Evolutionary conservation across 2,797 vertebrate genomes (phyloP).

Genomic region (Manis javanica): DNA sequence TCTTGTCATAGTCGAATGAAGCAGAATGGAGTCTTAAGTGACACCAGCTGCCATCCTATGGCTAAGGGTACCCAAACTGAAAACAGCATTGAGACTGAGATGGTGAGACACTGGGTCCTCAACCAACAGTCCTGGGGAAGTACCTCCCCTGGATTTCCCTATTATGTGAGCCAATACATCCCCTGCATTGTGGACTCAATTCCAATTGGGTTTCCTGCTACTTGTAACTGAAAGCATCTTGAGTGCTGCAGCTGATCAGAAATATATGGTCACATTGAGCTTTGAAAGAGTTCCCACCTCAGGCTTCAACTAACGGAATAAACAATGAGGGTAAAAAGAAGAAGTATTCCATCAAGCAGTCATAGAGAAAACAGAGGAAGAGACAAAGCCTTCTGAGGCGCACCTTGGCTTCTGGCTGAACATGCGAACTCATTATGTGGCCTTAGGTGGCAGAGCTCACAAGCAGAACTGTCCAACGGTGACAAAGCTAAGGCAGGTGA

Average conservation of each 20-base stretch:
- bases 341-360: neutral
- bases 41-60: neutral
- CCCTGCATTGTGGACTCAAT: neutral
- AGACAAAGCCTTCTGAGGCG: neutral
- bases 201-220: neutral
- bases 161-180: neutral
- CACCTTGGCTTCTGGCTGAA: neutral
- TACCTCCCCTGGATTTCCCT: neutral
- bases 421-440: neutral
- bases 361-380: neutral
- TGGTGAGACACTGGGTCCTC: neutral
- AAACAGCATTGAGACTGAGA: neutral
- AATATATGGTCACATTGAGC: neutral
- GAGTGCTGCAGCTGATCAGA: neutral
- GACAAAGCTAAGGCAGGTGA: neutral
- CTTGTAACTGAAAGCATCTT: neutral
- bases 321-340: neutral
- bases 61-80: neutral
- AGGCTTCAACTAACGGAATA: neutral
- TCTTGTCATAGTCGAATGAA: neutral
- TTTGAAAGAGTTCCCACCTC: neutral
- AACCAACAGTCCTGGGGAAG: neutral
- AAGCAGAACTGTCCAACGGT: neutral
- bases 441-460: neutral
- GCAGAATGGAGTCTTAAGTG: neutral